A percentile compares a stretch with the other conserved stretches of the same genome.
These are phyloP conservation scores for Acipenser ruthenus DNA, from an alignment of 2,797 vertebrate species.

Conservation along the genomic window DNA sequence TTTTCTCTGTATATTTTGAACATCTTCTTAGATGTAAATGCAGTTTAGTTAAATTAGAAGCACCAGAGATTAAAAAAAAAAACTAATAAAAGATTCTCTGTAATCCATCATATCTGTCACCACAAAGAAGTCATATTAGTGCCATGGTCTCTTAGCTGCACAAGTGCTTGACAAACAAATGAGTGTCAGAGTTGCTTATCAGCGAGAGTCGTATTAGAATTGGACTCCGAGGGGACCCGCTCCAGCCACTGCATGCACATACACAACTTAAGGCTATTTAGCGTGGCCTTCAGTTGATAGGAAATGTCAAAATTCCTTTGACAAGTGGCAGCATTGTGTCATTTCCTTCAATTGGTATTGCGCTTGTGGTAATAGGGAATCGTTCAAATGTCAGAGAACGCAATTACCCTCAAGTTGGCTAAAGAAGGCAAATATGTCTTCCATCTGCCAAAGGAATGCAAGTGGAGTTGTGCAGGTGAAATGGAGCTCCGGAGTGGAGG, in stretches of 20 bases:
- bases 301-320: conserved; percentile 11
- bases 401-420: conserved; percentile 16
- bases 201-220: conserved; percentile 7
- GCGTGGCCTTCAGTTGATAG: conserved; percentile 9
- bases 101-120: conserved; percentile 8
- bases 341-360: conserved; percentile 10
- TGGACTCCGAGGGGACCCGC: conserved; percentile 1
- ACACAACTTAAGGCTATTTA: conserved; percentile 13
- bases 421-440: conserved; percentile 1
- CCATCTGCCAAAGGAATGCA: neutral
- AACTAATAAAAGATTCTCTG: neutral
- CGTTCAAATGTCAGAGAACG: conserved; percentile 15
- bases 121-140: conserved; percentile 14
- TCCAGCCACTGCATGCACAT: conserved; percentile 9
- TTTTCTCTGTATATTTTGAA: too few species aligned
- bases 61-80: neutral
- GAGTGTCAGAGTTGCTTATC: conserved; percentile 13
- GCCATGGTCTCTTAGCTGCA: conserved; percentile 10
- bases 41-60: neutral
- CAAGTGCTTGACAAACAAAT: conserved; percentile 6
- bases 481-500: neutral
- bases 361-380: conserved; percentile 9
- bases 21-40: too few species aligned
- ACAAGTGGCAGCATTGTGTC: conserved; percentile 4
- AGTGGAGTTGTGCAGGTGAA: neutral